A percentile compares a stretch with the other conserved stretches of the same genome.
Conservation (phyloP, 2,113 vertebrate genomes). For the Chloropsis cyanopogon region DNA sequence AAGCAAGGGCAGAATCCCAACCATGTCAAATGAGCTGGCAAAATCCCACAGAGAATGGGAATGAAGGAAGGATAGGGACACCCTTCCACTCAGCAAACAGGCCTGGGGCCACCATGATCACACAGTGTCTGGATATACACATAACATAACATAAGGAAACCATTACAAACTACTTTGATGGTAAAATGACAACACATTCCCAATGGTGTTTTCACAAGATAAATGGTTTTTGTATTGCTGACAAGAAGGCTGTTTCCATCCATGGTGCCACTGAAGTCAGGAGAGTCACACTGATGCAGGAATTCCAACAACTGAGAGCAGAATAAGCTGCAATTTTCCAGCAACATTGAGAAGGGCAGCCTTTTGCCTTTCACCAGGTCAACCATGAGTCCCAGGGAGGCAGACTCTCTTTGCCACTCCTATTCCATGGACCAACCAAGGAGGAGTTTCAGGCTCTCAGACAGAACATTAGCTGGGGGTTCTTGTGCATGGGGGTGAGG, state of each 20-base stretch:
- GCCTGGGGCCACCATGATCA: background rate
- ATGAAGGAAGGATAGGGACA: background rate
- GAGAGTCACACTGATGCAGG: background rate
- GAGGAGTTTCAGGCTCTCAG: background rate
- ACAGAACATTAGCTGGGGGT: background rate
- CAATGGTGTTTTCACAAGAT: background rate
- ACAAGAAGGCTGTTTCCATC: background rate
- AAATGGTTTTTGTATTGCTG: background rate
- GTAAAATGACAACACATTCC: background rate
- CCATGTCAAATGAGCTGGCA: background rate
- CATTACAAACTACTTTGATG: background rate
- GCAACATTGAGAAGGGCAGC: background rate
- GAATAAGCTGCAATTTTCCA: background rate
- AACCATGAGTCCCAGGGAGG: background rate
- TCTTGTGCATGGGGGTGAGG: background rate
- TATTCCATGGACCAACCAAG: background rate
- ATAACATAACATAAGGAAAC: background rate
- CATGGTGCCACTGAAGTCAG: background rate
- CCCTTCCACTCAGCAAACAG: background rate
- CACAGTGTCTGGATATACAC: background rate
- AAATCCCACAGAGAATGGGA: background rate
- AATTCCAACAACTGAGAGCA: background rate
- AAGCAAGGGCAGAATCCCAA: background rate
- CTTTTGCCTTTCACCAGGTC: background rate
- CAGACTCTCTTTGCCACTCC: background rate